Conservation (phyloP, 2,113 vertebrate genomes). For the Peromyscus maniculatus region DNA sequence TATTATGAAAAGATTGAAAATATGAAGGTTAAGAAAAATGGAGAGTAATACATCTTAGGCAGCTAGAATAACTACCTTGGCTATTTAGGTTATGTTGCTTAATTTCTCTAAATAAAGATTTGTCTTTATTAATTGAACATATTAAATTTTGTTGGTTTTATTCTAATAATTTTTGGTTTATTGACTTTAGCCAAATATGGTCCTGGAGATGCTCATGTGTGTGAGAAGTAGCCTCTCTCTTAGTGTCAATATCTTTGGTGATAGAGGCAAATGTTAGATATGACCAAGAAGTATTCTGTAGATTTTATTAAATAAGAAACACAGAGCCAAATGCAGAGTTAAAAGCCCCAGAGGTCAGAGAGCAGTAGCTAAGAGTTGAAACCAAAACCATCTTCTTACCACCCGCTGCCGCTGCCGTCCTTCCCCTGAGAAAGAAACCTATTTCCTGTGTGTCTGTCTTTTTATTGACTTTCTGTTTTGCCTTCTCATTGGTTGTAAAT, state of each 20-base stretch:
- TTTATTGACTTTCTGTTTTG: no score
- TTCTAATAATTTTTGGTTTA: not conserved
- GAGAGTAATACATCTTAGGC: not conserved
- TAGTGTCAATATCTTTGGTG: not conserved
- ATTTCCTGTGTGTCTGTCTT: no score
- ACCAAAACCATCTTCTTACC: no score
- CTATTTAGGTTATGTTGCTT: not conserved
- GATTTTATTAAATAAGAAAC: no score
- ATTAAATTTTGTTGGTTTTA: not conserved
- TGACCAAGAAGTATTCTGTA: not conserved
- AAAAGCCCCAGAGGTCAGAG: no score
- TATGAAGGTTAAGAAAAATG: not conserved
- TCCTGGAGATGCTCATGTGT: not conserved
- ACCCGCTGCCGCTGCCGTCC: no score
- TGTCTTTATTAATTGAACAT: constrained; percentile 26
- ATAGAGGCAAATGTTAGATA: not conserved
- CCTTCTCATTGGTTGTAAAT: no score
- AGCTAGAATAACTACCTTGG: not conserved
- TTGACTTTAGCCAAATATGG: not conserved
- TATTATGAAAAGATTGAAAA: constrained; percentile 10
- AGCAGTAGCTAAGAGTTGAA: no score
- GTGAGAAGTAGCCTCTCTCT: not conserved
- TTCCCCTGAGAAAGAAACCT: no score
- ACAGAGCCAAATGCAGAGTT: no score
- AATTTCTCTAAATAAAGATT: not conserved